Percentiles rank a stretch among this genome's conserved stretches.
Conservation (phyloP, 2,888 invertebrate genomes). For the Corbicula japonica region DNA sequence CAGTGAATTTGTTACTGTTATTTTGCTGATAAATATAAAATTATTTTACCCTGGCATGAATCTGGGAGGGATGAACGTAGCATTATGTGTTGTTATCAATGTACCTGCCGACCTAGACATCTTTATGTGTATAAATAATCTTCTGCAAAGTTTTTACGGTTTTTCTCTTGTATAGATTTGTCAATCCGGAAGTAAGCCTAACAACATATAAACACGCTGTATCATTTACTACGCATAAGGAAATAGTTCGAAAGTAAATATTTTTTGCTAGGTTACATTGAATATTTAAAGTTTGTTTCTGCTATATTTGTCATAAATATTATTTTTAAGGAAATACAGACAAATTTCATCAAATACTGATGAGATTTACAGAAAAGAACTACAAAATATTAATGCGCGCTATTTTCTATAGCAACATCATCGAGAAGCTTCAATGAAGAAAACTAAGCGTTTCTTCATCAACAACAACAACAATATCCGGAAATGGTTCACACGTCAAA, state of each 20-base stretch:
- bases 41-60: conserved; percentile 86
- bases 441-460: conserved; percentile 4
- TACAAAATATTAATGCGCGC: conserved; percentile 21
- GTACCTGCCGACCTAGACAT: conserved; percentile 87
- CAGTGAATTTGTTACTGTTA: too few relatives aligned
- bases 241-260: conserved; percentile 21
- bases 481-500: conserved; percentile 61
- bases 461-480: conserved; percentile 54
- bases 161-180: not conserved
- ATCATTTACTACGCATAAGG: too few relatives aligned
- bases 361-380: not conserved
- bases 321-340: too few relatives aligned
- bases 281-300: too few relatives aligned
- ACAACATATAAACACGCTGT: conserved; percentile 54
- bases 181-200: conserved; percentile 58
- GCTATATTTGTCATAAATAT: too few relatives aligned
- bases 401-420: conserved; percentile 32
- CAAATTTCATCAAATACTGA: too few relatives aligned
- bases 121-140: conserved; percentile 19
- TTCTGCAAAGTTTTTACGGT: not conserved
- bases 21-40: too few relatives aligned
- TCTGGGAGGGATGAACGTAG: conserved; percentile 85
- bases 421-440: conserved; percentile 8
- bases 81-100: conserved; percentile 86
- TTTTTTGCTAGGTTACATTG: too few relatives aligned